Conservation (phyloP, 2,797 vertebrate genomes). For the Cossypha heuglini region DNA sequence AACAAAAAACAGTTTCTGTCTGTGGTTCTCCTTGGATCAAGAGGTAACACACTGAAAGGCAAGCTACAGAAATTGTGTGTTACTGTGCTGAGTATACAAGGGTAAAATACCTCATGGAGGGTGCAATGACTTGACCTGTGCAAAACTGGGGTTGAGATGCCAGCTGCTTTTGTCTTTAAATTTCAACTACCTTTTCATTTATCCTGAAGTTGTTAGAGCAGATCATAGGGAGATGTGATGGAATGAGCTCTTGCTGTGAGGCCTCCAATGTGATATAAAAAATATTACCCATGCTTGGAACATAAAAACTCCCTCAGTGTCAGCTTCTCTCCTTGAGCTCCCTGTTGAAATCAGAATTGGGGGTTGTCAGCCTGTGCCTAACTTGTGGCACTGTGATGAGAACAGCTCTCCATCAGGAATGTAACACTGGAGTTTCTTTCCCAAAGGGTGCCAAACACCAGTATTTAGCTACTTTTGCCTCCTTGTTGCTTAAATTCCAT, state of each 20-base stretch:
- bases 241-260: not conserved
- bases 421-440: not conserved
- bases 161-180: not conserved
- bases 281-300: not conserved
- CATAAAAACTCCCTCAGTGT: not conserved
- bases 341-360: not conserved
- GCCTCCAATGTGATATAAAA: not conserved
- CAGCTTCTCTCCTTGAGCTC: rapidly evolving
- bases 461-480: not conserved
- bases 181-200: not conserved
- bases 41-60: not conserved
- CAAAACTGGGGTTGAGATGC: not conserved
- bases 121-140: not conserved
- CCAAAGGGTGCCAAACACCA: not conserved
- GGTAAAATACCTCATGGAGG: not conserved
- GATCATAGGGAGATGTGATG: not conserved
- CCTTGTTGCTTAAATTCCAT: not conserved
- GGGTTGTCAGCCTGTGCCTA: not conserved
- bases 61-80: not conserved
- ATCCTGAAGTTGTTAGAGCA: not conserved
- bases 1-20: not conserved
- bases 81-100: not conserved
- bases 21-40: not conserved
- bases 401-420: not conserved
- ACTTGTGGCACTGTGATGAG: not conserved